Evolutionary conservation across 2,113 vertebrate species (phyloP), one percentile per base, ranked within the genome.

Genomic region (Bolborhynchus lineola): DNA sequence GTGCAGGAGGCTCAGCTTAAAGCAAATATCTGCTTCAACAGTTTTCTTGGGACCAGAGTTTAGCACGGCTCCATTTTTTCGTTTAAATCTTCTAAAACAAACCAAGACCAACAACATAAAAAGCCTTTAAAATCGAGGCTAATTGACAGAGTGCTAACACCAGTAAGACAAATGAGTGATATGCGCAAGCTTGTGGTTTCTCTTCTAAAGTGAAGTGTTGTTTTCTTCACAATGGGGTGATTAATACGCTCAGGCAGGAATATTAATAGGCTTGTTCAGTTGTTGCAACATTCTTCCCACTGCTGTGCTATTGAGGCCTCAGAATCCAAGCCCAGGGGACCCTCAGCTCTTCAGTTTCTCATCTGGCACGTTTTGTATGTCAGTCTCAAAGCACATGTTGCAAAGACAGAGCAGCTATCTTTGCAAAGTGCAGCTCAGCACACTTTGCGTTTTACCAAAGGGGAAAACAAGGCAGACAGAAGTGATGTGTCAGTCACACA

Each of bases 171-270:
- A 92, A 91, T 72, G 82, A 95, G 92, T 90, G 90, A 97, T 94
- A 95, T 0, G 4, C 46, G 9, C 91, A 90, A 93, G 93, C 90
- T 93, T 95, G 95, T 41, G 90, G 94, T 94, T 97, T 93, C 86
- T 95, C 65, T 90, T 96, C 88, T 78, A 70, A 90, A 97, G 89
- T 82, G 92, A 94, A 95, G 86, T 95, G 93, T 96, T 96, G 93
- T 96, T 92, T 91, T 94, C 95, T 89, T 95, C 95, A 92, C 97
- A 97, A 94, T 93, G 88, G 93, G 86, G 85, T 96, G 96, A 97
- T 97, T 96, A 97, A 97, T 95, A 92, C n/a, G 26, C 81, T 75
- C 91, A 81, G 77, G 95, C 86, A 60, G 77, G 90, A 95, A 92
- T 90, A 95, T 91, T 90, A 90, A 95, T 97, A 94, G 89, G 57